Conservation (phyloP, 1,140 invertebrate species). For the Mactra quadrangularis region DNA sequence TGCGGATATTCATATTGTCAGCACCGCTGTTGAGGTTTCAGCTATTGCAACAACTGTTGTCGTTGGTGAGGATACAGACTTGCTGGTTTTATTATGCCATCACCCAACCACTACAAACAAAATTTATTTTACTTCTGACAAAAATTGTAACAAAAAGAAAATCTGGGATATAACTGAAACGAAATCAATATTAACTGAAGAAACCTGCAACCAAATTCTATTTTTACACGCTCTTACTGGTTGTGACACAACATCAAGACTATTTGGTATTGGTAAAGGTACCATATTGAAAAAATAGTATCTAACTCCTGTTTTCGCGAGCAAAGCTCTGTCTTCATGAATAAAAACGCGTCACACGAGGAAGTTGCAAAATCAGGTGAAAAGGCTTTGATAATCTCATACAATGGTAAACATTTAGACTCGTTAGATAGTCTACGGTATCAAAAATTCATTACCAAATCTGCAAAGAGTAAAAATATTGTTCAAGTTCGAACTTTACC, state of each 20-base stretch:
- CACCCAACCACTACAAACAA: conserved; percentile 6
- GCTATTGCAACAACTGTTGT: conserved; percentile 17
- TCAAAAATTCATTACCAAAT: conserved; percentile 46
- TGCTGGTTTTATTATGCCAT: conserved; percentile 55
- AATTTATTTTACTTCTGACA: conserved; percentile 9
- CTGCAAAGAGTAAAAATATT: background rate
- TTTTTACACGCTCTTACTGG: conserved; percentile 57
- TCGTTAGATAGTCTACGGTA: conserved; percentile 20
- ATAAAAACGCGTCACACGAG: conserved; percentile 1
- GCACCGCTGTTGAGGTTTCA: conserved; percentile 38
- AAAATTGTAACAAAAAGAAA: background rate
- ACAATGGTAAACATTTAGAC: conserved; percentile 3
- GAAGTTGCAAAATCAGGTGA: conserved; percentile 5
- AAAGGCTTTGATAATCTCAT: conserved; percentile 8
- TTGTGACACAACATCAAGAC: conserved; percentile 56
- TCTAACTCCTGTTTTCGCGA: too few species aligned
- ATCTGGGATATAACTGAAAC: conserved; percentile 15
- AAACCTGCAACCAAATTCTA: background rate
- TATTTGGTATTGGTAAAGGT: background rate
- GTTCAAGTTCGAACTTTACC: conserved; percentile 49
- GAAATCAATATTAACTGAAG: background rate
- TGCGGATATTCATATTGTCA: conserved; percentile 58
- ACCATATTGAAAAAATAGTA: too few species aligned
- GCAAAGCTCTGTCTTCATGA: background rate
- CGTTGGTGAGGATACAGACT: conserved; percentile 62